Evolutionary conservation across 2,888 invertebrate species (phyloP).

Genomic region (Megalurothrips usitatus): DNA sequence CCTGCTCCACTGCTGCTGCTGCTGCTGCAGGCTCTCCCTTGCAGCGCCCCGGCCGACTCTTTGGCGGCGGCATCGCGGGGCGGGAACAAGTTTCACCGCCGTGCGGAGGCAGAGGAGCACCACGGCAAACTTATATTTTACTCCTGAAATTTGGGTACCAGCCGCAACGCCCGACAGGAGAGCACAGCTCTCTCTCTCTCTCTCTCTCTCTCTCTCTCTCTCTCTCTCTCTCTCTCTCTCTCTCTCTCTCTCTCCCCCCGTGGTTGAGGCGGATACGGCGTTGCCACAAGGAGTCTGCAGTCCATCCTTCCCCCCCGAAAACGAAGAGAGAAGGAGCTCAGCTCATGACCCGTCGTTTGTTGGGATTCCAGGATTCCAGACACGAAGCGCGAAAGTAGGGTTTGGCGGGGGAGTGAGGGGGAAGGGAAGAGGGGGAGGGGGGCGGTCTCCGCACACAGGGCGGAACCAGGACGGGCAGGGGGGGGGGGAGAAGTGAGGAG

Average conservation of each 20-base stretch:
- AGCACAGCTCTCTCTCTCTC: too few species aligned
- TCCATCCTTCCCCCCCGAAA: too few species aligned
- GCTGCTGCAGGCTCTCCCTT: not conserved
- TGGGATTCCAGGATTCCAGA: slow-evolving; percentile 15
- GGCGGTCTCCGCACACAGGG: not conserved
- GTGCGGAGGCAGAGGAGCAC: too few species aligned
- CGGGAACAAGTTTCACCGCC: not conserved
- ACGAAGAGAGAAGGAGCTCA: not conserved
- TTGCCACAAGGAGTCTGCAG: too few species aligned
- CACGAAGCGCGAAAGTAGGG: not conserved
- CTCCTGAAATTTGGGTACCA: too few species aligned
- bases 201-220: too few species aligned
- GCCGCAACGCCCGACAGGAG: too few species aligned
- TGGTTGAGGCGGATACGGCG: too few species aligned
- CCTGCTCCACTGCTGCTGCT: not conserved
- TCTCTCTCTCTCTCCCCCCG: too few species aligned
- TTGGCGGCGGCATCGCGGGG: not conserved
- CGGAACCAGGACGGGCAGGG: not conserved
- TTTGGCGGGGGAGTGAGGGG: not conserved
- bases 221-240: too few species aligned
- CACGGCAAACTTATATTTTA: too few species aligned
- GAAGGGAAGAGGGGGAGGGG: not conserved
- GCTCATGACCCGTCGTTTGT: slow-evolving; percentile 5
- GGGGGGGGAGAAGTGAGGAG: not conserved
- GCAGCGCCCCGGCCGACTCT: too few species aligned